Evolutionary conservation across 2,888 invertebrate genomes (phyloP).

Genomic region (Dicyrtomina minuta): DNA sequence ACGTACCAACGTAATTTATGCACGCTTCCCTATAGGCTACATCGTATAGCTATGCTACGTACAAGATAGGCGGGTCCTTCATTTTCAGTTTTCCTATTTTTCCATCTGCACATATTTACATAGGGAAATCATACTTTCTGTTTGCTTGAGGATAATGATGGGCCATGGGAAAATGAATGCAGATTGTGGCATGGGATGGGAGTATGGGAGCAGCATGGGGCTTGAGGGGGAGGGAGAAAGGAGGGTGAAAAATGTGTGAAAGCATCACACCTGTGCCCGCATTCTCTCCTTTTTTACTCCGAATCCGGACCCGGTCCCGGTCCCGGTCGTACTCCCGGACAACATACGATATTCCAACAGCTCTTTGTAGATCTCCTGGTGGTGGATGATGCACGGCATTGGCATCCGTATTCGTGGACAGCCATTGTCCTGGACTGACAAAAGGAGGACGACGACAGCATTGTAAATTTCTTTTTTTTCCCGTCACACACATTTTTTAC

Average conservation of each 20-base stretch:
- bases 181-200: too few relatives aligned
- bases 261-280: conserved; percentile 27
- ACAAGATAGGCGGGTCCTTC: too few relatives aligned
- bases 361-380: not conserved
- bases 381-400: not conserved
- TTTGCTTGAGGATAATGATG: too few relatives aligned
- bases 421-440: conserved; percentile 3
- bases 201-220: too few relatives aligned
- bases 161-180: too few relatives aligned
- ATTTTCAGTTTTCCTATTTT: too few relatives aligned
- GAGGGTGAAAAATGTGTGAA: conserved; percentile 28
- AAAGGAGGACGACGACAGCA: not conserved
- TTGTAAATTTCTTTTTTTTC: conserved; percentile 5
- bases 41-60: too few relatives aligned
- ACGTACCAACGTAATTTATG: too few relatives aligned
- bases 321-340: not conserved
- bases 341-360: not conserved
- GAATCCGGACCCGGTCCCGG: not conserved
- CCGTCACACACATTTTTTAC: not conserved
- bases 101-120: too few relatives aligned
- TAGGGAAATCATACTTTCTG: too few relatives aligned
- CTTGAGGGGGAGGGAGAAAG: not conserved
- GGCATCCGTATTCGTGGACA: not conserved
- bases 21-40: too few relatives aligned
- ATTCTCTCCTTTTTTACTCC: not conserved